Percentiles rank a stretch among this genome's conserved stretches.
These are phyloP conservation scores for Ostrea denselamellosa DNA, from an alignment of 1,140 invertebrate genomes.

Conservation along the genomic window DNA sequence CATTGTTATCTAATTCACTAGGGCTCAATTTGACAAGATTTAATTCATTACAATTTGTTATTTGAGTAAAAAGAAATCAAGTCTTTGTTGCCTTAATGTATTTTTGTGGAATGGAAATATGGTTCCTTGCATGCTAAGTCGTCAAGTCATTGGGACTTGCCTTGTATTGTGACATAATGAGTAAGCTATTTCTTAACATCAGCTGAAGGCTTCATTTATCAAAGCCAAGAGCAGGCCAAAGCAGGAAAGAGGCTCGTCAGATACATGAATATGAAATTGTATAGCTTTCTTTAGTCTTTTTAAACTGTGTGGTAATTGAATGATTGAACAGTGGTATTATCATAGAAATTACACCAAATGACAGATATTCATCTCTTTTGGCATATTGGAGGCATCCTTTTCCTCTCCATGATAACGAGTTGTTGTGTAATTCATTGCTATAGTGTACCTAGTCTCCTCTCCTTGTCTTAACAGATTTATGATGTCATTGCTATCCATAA, in stretches of 20 bases:
- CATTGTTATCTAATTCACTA: slow-evolving; percentile 36
- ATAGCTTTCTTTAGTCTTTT: slow-evolving; percentile 36
- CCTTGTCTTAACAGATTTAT: slow-evolving; percentile 3
- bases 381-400: slow-evolving; percentile 32
- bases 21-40: slow-evolving; percentile 32
- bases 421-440: slow-evolving; percentile 4
- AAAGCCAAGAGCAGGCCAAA: slow-evolving; percentile 6
- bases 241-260: slow-evolving; percentile 23
- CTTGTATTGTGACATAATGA: slow-evolving; percentile 23
- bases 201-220: slow-evolving; percentile 35
- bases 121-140: slow-evolving; percentile 37
- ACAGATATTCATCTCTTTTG: slow-evolving; percentile 35
- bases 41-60: slow-evolving; percentile 35
- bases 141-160: slow-evolving; percentile 23
- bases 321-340: slow-evolving; percentile 29
- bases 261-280: not conserved
- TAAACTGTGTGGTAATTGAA: slow-evolving; percentile 38
- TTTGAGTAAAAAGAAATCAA: slow-evolving; percentile 38
- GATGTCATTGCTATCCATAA: slow-evolving; percentile 22
- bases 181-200: slow-evolving; percentile 39
- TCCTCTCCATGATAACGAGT: slow-evolving; percentile 29
- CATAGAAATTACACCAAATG: slow-evolving; percentile 39
- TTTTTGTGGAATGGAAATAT: slow-evolving; percentile 33
- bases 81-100: slow-evolving; percentile 39
- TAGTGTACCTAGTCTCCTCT: slow-evolving; percentile 5